phyloP scores from a whole-genome alignment of 2,113 vertebrate genomes.

The Ptychochromis oligacanthus region DNA sequence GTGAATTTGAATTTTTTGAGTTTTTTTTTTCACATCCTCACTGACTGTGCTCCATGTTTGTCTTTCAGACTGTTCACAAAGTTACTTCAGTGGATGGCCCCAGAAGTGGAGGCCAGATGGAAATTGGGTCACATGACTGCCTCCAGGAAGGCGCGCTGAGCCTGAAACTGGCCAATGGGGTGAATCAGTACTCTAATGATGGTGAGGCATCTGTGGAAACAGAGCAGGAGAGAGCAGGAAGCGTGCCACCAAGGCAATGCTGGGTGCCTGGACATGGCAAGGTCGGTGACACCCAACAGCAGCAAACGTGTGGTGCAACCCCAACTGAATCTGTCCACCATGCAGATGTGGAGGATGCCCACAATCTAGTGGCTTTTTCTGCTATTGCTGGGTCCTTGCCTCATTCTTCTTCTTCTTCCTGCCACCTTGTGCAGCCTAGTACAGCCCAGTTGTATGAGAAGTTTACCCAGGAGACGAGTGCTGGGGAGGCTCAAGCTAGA shows the following conservation, averaged over 20 bases:
- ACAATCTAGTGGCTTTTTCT: conserved; percentile 92
- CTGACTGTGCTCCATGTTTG: conserved; percentile 35
- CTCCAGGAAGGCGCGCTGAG: conserved; percentile 90
- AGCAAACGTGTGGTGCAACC: conserved; percentile 55
- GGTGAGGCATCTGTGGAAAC: conserved; percentile 68
- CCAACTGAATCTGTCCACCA: conserved; percentile 67
- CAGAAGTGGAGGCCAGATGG: conserved; percentile 96
- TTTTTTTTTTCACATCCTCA: neutral
- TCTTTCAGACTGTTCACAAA: conserved; percentile 87
- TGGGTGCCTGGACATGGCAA: conserved; percentile 74
- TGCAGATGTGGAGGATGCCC: conserved; percentile 88
- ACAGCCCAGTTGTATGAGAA: conserved; percentile 88
- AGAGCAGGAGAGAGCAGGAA: conserved; percentile 79
- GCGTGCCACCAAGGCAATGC: conserved; percentile 61
- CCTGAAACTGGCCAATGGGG: conserved; percentile 87
- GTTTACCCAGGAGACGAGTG: conserved; percentile 90
- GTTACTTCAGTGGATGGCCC: conserved; percentile 94
- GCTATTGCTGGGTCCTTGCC: conserved; percentile 88
- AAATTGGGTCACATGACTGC: conserved; percentile 96
- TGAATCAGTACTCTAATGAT: conserved; percentile 79
- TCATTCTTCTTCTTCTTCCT: conserved; percentile 66
- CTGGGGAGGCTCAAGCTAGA: conserved; percentile 60
- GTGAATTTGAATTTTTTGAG: neutral
- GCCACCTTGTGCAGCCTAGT: conserved; percentile 67
- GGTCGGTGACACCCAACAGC: conserved; percentile 70